Evolutionary conservation across 2,888 invertebrate species (phyloP), one percentile per base, ranked within the genome.

Genomic region (Leptopilina syphax): DNA sequence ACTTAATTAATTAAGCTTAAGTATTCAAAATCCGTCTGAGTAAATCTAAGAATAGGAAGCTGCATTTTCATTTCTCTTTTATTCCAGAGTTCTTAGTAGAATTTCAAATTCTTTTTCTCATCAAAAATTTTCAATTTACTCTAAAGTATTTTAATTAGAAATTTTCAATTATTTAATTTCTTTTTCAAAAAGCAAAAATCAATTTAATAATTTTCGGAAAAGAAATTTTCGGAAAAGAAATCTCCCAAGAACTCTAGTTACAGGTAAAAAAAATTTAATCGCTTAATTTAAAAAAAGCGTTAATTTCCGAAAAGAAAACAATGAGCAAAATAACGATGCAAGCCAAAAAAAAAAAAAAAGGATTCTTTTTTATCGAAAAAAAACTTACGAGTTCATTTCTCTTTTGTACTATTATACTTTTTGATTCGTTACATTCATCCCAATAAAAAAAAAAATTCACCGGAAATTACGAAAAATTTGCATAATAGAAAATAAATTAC

Each of bases 371-470:
- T 13, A 27, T 24, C n/a, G 8, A 44, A 70, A 3, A 13, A 27
- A 70, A 70, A 54, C 70, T 54, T 70, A 27, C 70, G 54, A 57
- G 13, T 50, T 70, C 70, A 50, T 27, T 27, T 73, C 60, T 18
- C 18, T 54, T 34, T 73, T 73, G 70, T 73, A 73, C 70, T 73
- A 73, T 18, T 73, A 73, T 57, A 13, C 54, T 73, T 73, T 63
- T 73, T 73, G 34, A 73, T 73, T 54, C 54, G 34, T 57, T 34
- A 73, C 50, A 73, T 9, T 57, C 34, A 57, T 57, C 4, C 9
- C 9, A 9, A 27, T 44, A 44, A 44, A 7, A 44, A 44, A 44
- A 50, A 10, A 50, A 50, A 50, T 50, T 12, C 50, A 50, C 50
- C 10, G 50, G 50, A 50, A 9, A 50, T 10, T 50, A 8, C 44